Evolutionary conservation across 2,888 invertebrate species (phyloP).

Genomic region (Stegophylla sp.): DNA sequence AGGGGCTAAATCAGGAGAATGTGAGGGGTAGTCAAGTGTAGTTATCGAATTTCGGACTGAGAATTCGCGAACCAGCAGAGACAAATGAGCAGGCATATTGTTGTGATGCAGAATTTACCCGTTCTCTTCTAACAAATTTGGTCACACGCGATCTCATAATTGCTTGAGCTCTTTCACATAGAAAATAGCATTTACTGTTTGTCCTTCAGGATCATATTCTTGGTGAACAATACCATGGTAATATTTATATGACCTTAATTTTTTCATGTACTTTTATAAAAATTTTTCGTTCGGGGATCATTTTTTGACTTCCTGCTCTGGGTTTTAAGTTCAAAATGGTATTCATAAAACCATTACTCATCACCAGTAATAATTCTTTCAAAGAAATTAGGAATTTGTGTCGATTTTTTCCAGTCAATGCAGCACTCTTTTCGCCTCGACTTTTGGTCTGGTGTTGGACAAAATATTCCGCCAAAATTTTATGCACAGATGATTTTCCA

Average conservation of each 20-base stretch:
- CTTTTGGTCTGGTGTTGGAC: constrained; percentile 61
- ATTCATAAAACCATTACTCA: constrained; percentile 60
- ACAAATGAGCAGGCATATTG: too few species aligned
- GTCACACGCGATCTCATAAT: constrained; percentile 11
- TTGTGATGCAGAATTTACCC: neutral
- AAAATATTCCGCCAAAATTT: constrained; percentile 59
- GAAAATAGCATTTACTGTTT: constrained; percentile 53
- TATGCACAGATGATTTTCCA: constrained; percentile 20
- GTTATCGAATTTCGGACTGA: too few species aligned
- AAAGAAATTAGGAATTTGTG: constrained; percentile 6
- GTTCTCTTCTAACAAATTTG: neutral
- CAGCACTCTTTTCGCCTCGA: constrained; percentile 24
- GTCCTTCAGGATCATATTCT: constrained; percentile 39
- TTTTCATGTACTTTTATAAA: constrained; percentile 27
- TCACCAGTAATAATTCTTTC: constrained; percentile 60
- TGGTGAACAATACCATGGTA: constrained; percentile 26
- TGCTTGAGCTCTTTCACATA: constrained; percentile 31
- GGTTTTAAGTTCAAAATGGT: constrained; percentile 60
- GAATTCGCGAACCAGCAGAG: too few species aligned
- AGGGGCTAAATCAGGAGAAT: constrained; percentile 6
- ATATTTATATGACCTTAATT: constrained; percentile 30
- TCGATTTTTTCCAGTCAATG: constrained; percentile 22
- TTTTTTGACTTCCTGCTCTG: constrained; percentile 57
- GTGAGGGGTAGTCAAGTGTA: neutral
- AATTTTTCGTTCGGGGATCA: constrained; percentile 6